These are phyloP conservation scores for Tetragonula carbonaria DNA, from an alignment of 2,888 invertebrate genomes.

Conservation along the genomic window DNA sequence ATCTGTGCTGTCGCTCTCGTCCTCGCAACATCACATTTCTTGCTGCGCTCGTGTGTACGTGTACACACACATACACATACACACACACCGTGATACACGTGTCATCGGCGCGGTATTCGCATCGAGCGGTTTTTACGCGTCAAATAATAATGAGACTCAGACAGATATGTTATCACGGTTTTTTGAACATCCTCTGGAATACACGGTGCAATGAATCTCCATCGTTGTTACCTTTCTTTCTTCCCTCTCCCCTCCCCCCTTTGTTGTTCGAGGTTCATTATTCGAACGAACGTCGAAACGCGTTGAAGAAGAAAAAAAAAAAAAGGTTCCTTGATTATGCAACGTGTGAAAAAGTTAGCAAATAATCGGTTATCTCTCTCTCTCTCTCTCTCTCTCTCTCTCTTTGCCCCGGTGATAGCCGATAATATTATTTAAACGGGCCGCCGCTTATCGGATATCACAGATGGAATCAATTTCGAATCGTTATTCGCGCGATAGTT, in stretches of 20 bases:
- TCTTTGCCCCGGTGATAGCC: background rate
- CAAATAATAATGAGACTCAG: background rate
- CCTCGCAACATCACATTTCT: slow-evolving; percentile 44
- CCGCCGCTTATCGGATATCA: slow-evolving; percentile 9
- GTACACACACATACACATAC: too few relatives aligned
- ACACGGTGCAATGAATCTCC: slow-evolving; percentile 14
- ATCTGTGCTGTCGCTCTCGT: slow-evolving; percentile 33
- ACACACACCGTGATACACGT: background rate
- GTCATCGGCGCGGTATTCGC: slow-evolving; percentile 10
- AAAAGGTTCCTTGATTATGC: slow-evolving; percentile 15
- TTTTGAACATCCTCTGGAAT: background rate
- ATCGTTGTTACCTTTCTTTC: slow-evolving; percentile 8
- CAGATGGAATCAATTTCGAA: slow-evolving; percentile 38
- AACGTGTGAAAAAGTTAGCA: background rate
- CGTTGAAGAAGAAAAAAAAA: background rate
- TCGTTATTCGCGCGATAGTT: slow-evolving; percentile 38
- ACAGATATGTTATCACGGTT: slow-evolving; percentile 12
- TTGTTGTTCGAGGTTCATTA: background rate
- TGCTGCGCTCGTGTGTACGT: background rate
- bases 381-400: too few relatives aligned
- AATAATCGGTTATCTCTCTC: slow-evolving; percentile 7
- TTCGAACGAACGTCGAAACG: slow-evolving; percentile 9
- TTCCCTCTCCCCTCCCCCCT: background rate
- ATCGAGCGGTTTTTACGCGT: slow-evolving; percentile 29
- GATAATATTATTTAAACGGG: slow-evolving; percentile 33